Base-by-base conservation (phyloP, 2,797 vertebrate genomes). In the Hipposideros larvatus region DNA sequence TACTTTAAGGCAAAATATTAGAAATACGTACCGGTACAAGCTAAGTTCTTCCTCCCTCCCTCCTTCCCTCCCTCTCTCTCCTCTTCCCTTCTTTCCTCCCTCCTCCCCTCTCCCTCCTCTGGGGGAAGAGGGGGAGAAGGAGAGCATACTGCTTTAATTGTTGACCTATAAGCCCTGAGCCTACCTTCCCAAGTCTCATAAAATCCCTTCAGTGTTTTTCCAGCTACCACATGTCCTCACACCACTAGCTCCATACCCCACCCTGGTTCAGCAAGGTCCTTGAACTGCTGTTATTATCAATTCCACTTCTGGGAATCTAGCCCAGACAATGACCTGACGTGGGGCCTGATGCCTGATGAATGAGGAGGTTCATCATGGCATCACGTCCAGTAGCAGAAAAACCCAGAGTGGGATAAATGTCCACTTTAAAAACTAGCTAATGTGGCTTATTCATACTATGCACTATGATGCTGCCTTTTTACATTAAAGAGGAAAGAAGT, bases 251-350 rank as follows among this genome's bases (percentile, higher is more conserved):
- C 43, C 63, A 41, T 7, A 26, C 6, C 18, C 48, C 1, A 34
- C 1, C 24, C 24, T 18, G 51, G 41, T 34, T 63, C 37, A 55
- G 82, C 63, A n/a, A 41, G 87, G 28, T 43, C 94, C 73, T 90
- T 87, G 93, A 94, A 26, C 57, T 77, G 34, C 57, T 46, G 16
- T 73, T 65, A 41, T 74, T 41, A 85, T 78, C 61, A 70, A 22
- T 65, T 41, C 48, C 73, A 21, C 19, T 70, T 91, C 90, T 85
- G 87, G 92, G 95, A 97, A 57, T 11, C 43, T 8, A 34, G 87
- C 85, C 89, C 96, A 92, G 92, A 94, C 61, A 74, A 70, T 14
- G 48, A n/a, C 6, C 80, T 46, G 63, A 48, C 48, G 31, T 13
- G 0, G 21, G 55, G 31, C 79, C 41, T 4, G 2, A 15, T 4